Percentiles rank a stretch among this genome's conserved stretches.
These are phyloP conservation scores for Terebella lapidaria DNA, from an alignment of 2,888 invertebrate genomes.

Conservation along the genomic window DNA sequence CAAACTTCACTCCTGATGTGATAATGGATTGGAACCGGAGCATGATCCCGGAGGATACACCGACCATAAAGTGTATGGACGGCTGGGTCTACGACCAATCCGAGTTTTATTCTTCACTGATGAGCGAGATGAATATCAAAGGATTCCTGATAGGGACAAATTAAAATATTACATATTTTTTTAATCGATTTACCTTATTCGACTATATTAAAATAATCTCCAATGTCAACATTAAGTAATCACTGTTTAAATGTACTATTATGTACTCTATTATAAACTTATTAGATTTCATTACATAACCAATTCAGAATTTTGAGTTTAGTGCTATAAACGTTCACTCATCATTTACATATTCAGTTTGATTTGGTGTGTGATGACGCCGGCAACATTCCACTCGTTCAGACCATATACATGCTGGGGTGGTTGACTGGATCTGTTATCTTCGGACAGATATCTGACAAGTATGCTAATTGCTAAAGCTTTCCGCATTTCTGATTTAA, in stretches of 20 bases:
- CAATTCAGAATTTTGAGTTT: no score
- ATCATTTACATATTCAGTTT: no score
- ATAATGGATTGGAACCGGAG: conserved; percentile 10
- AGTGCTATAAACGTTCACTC: no score
- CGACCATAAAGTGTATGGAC: neutral
- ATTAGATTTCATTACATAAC: no score
- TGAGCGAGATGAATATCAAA: neutral
- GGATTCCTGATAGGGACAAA: neutral
- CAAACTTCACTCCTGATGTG: conserved; percentile 1
- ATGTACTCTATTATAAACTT: no score
- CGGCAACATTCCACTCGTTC: conserved; percentile 7
- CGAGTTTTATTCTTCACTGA: conserved; percentile 3
- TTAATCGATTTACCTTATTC: no score
- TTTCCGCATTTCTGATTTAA: no score
- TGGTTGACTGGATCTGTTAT: conserved; percentile 19
- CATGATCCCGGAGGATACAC: neutral
- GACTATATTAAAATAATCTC: no score
- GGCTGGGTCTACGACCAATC: conserved; percentile 9
- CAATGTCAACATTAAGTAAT: no score
- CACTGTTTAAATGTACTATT: no score
- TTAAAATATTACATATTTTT: no score
- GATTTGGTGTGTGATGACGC: conserved; percentile 2
- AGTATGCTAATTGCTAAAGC: conserved; percentile 11
- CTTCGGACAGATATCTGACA: conserved; percentile 22
- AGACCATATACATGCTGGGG: conserved; percentile 24